Evolutionary conservation across 1,140 invertebrate species (phyloP), one percentile per base, ranked within the genome.

Genomic region (Lasaia peninsularis): DNA sequence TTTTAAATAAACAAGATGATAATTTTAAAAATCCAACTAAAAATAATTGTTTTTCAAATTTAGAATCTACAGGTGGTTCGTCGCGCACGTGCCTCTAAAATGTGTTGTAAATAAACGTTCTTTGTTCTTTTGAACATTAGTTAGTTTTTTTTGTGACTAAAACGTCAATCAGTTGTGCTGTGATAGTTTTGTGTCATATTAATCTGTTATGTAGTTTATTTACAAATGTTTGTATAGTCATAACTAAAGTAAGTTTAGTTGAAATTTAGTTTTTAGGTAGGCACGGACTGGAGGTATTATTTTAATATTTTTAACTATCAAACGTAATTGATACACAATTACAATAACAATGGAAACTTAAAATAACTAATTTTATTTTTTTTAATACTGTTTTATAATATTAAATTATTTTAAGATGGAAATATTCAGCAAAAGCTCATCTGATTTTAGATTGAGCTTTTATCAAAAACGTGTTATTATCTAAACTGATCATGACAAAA

Each of bases 11-110:
- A 44, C 10, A 20, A 18, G 2, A 11, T 12, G n/a, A 32, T 49
- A 12, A 34, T 50, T 56, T 49, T 3, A 6, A 52, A 48, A 58
- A 65, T 48, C 18, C 58, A 59, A 52, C 60, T 44, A 65, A 58
- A 63, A 60, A 44, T 14, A 6, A 44, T 44, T 44, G 16, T 44
- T 44, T 44, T 52, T 57, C n/a, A 48, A 65, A 57, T 58, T 60
- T 59, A 12, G 56, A 70, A 65, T 72, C 72, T 65, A 75, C 72
- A 75, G 72, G 72, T 75, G 69, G 59, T 48, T 48, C 20, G 10
- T 24, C 6, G 1, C 58, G 24, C 62, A 60, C 52, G 58, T 54
- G 58, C 28, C 21, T 16, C 8, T 10, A 12, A 10, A 9, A 52
- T 52, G 40, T 24, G 21, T 9, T 40, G 37, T 56, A 11, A 12